Base-by-base conservation (phyloP, 1,140 invertebrate genomes). In the Meloidogyne exigua region DNA sequence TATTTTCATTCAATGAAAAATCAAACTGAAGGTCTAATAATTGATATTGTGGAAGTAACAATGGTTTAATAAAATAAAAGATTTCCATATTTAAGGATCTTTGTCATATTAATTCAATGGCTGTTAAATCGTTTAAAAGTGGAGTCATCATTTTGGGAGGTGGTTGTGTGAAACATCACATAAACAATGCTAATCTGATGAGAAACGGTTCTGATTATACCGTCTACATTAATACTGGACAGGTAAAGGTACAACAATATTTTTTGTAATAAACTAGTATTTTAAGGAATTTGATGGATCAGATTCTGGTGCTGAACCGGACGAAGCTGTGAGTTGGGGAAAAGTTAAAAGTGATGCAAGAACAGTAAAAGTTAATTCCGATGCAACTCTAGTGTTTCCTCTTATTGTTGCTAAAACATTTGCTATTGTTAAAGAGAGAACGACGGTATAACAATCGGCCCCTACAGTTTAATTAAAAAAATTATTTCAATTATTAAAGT, bases 281-380 rank as follows among this genome's bases (percentile, higher is more conserved):
- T 82, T 83, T 26, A 26, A 85, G 82, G 97, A 99, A 89, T 99
- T 93, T 90, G 97, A 99, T 91, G 97, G 96, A 0, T 97, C 95
- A 88, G 97, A 99, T 88, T 93, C 95, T 79, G 97, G 97, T 12
- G 97, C 96, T 0, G 90, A 93, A 67, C 96, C 96, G 3, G 97
- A 99, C 90, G 97, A 99, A 90, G 96, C 96, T 0, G 91, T 98
- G 15, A 97, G 95, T 5, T 99, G 96, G 96, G 96, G 96, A 0
- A 99, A 99, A 90, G 97, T 99, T 76, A 92, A 92, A 85, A 91
- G 91, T 83, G 92, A 92, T 84, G 93, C 95, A 0, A 91, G 89
- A 66, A 94, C 96, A n/a, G 93, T 98, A 0, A 98, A 99, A 89
- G 92, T 92, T 25, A 95, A 93, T 89, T 94, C 93, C 4, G 96